Evolutionary conservation across 2,888 invertebrate species (phyloP), one percentile per base, ranked within the genome.

Genomic region (Drosophila atripex): DNA sequence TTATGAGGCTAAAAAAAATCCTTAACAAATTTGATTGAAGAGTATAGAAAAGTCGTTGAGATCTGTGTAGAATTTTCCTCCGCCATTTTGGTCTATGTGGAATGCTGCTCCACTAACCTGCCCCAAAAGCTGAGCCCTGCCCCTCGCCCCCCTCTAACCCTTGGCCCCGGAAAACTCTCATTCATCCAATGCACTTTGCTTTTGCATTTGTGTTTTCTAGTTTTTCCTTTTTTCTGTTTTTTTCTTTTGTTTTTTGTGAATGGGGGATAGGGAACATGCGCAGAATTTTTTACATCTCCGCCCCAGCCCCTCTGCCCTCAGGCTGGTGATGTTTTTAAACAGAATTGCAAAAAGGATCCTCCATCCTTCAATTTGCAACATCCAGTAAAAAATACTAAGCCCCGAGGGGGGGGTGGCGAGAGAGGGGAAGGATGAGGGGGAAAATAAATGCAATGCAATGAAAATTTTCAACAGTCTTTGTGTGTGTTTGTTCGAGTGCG

Each of bases 391-490:
- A 65, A 65, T 46, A 32, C 55, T 47, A 65, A 64, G 58, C 39
- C 30, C 23, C 30, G 32, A 38, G n/a, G 56, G 39, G 35, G 45
- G 7, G 43, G 41, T 46, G 39, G 5, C 1, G n/a, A 25, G 54
- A 23, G 4, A 23, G 9, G 28, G 50, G 45, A 39, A n/a, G n/a
- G 5, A 5, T 32, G 3, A 4, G 32, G 3, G 39, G 32, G 38
- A 73, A 76, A 73, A 77, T 78, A 88, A 88, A 88, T 87, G 88
- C 78, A 87, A 73, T 85, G 80, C 88, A 87, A 86, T 82, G 84
- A 82, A 80, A 82, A 88, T 63, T 30, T 21, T 2, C 3, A 9
- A 11, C 9, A 14, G n/a, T n/a, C n/a, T 12, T 11, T 35, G 52
- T 21, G 1, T 46, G 21, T 28, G 8, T 38, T 6, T 41, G 14